Conservation (phyloP, 2,113 vertebrate genomes). For the Ascaphus truei region DNA sequence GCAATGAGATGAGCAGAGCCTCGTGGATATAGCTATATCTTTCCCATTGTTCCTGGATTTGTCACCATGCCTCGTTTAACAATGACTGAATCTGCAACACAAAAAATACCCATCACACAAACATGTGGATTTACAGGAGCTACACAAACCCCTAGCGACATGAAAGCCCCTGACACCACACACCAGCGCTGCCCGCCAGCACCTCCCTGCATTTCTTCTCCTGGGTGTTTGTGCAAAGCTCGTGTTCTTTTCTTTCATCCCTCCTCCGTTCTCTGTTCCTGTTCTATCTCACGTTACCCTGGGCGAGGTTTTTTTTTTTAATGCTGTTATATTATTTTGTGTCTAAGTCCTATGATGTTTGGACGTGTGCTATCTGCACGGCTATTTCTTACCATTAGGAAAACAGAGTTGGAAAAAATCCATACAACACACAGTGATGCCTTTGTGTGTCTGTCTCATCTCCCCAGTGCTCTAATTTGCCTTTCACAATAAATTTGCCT, state of each 20-base stretch:
- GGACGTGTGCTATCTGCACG: not conserved
- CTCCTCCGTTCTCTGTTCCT: not conserved
- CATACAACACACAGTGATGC: conserved; percentile 33
- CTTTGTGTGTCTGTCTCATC: conserved; percentile 50
- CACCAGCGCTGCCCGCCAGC: conserved; percentile 1
- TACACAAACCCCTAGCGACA: conserved; percentile 9
- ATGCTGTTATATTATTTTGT: not conserved
- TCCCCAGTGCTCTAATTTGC: conserved; percentile 49
- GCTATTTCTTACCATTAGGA: conserved; percentile 37
- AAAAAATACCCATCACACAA: not conserved
- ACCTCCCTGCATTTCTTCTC: not conserved
- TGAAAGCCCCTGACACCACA: conserved; percentile 14
- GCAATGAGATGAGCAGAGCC: not conserved
- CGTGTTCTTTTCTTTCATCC: not conserved
- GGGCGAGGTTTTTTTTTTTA: not conserved
- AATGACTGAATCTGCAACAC: not conserved
- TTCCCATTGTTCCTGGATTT: not conserved
- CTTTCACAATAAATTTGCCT: conserved; percentile 42
- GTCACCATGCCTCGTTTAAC: not conserved
- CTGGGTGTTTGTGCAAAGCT: conserved; percentile 20
- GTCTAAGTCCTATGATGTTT: not conserved
- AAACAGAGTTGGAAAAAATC: conserved; percentile 15
- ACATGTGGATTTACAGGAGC: not conserved
- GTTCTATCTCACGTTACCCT: not conserved
- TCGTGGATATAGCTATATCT: conserved; percentile 5